These are phyloP conservation scores for Dendrocopos noguchii DNA, from an alignment of 2,113 vertebrate species.

Conservation along the genomic window DNA sequence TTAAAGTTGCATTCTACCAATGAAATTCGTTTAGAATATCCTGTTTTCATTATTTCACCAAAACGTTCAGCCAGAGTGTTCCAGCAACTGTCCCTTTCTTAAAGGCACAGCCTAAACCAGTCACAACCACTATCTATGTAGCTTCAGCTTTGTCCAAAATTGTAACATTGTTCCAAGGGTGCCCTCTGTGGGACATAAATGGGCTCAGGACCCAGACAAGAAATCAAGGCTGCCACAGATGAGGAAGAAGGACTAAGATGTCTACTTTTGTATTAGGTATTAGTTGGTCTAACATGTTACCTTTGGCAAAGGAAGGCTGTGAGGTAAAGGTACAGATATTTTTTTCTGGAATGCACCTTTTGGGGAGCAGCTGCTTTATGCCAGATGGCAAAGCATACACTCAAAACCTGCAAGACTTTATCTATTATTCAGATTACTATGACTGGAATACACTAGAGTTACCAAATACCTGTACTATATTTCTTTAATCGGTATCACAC, in stretches of 20 bases:
- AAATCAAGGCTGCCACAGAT: too few species aligned
- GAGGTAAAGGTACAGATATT: background rate
- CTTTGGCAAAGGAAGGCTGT: background rate
- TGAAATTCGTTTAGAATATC: too few species aligned
- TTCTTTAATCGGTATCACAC: background rate
- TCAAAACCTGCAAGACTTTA: background rate
- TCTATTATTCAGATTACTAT: accelerated
- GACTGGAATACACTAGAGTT: background rate
- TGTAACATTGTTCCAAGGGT: background rate
- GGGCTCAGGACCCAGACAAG: background rate
- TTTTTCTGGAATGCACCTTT: accelerated
- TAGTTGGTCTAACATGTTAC: background rate
- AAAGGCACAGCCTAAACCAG: too few species aligned
- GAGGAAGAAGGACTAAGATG: background rate
- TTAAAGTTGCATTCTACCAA: too few species aligned
- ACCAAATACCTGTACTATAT: background rate
- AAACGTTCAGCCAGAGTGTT: too few species aligned
- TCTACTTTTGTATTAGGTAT: background rate
- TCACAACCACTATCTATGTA: accelerated
- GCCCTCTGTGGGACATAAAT: background rate
- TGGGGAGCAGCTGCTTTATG: background rate
- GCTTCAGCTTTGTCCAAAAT: background rate
- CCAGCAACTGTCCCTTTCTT: too few species aligned
- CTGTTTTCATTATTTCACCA: too few species aligned
- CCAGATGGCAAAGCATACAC: background rate